A percentile compares a stretch with the other conserved stretches of the same genome.
Evolutionary conservation across 2,797 vertebrate species (phyloP).

Genomic region (Ambastaia sidthimunki): DNA sequence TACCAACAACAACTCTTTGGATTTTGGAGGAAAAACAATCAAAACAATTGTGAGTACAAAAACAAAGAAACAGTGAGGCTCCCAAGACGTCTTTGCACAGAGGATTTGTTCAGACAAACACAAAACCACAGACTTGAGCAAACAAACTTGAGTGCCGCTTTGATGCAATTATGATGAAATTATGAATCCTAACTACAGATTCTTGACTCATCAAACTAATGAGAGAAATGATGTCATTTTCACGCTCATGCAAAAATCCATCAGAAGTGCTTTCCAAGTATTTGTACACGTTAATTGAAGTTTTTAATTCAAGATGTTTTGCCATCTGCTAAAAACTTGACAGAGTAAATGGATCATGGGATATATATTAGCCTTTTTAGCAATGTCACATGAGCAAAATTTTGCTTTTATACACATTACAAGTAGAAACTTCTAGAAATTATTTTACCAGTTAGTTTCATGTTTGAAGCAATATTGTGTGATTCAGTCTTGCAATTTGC

Average conservation of each 20-base stretch:
- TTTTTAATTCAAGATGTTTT: conserved; percentile 31
- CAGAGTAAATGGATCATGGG: conserved; percentile 9
- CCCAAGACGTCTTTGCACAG: conserved; percentile 25
- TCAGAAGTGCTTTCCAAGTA: conserved; percentile 3
- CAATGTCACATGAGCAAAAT: not conserved
- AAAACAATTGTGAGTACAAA: conserved; percentile 36
- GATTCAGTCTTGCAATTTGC: not conserved
- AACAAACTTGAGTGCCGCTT: conserved; percentile 31
- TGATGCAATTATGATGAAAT: conserved; percentile 32
- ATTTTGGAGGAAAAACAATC: conserved; percentile 6
- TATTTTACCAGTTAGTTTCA: not conserved
- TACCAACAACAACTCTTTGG: conserved; percentile 12
- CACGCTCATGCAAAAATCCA: conserved; percentile 10
- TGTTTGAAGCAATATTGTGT: not conserved
- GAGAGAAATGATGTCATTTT: conserved; percentile 11
- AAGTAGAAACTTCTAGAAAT: no score
- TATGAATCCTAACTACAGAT: conserved; percentile 19
- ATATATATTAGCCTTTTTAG: not conserved
- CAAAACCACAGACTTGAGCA: conserved; percentile 8
- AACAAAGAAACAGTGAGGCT: conserved; percentile 38
- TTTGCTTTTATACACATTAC: not conserved
- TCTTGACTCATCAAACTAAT: conserved; percentile 25
- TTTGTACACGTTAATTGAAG: conserved; percentile 2
- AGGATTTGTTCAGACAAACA: conserved; percentile 41
- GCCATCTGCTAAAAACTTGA: conserved; percentile 30